Evolutionary conservation across 2,113 vertebrate genomes (phyloP).

Genomic region (Grammomys dolichurus): DNA sequence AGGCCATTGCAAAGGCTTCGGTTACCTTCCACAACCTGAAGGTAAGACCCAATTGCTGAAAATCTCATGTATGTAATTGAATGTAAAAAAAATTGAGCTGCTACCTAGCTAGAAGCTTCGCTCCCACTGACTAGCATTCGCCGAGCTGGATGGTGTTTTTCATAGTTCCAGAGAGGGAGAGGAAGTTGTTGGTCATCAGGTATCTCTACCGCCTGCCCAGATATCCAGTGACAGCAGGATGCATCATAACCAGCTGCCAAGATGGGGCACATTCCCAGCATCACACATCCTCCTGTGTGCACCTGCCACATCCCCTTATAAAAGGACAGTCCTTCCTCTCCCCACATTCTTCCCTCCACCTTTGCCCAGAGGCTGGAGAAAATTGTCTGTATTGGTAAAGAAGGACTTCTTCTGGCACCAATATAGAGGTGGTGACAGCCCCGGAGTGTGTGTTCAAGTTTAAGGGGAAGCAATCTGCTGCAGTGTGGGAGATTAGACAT

Average conservation of each 20-base stretch:
- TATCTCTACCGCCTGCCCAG: too few species aligned
- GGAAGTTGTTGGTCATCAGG: too few species aligned
- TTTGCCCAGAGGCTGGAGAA: too few species aligned
- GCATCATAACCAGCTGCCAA: too few species aligned
- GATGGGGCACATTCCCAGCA: too few species aligned
- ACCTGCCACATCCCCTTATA: too few species aligned
- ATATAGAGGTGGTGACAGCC: not conserved
- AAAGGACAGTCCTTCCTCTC: too few species aligned
- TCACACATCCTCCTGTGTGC: too few species aligned
- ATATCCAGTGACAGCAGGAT: too few species aligned
- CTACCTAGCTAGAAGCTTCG: not conserved
- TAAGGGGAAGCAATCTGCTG: not conserved
- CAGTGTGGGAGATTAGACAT: not conserved
- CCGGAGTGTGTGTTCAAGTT: not conserved
- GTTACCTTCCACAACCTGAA: not conserved
- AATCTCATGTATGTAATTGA: not conserved
- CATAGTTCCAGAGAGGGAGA: not conserved
- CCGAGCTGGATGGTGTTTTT: not conserved
- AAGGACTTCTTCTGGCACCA: not conserved
- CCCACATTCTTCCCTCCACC: too few species aligned
- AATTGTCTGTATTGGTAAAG: not conserved
- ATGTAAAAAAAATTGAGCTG: not conserved
- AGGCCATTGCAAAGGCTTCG: not conserved
- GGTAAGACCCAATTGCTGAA: not conserved
- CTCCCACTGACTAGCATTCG: not conserved